Base-by-base conservation (phyloP, 2,888 invertebrate species). In the Eristalis pertinax region DNA sequence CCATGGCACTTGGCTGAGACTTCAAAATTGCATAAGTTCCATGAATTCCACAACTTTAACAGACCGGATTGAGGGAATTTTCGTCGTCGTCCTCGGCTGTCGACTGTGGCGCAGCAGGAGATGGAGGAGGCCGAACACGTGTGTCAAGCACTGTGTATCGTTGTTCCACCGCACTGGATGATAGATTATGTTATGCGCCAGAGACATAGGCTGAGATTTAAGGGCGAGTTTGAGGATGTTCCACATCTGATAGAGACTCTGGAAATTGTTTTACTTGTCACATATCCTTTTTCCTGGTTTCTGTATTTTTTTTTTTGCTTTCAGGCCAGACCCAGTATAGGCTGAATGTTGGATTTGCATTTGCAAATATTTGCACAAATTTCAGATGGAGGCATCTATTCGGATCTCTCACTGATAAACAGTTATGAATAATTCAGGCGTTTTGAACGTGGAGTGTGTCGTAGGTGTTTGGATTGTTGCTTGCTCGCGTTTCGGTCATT, bases 321-420 rank as follows among this genome's bases (percentile, higher is more conserved):
- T 8, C 19, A 8, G 4, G 50, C 50, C n/a, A 5, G 8, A 19
- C n/a, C 19, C 8, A 19, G 26, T 26, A 4, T 72, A 22, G 26
- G 11, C 60, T 2, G 26, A 24, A 69, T 56, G 58, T 72, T n/a
- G 41, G 65, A 15, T 69, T 75, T 75, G 81, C 75, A 81, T 81
- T 70, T 81, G 75, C 69, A 81, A 81, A 81, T 81, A 81, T 81
- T 81, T 81, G 75, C 81, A 81, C 69, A 70, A 81, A 60, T 69
- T 81, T 81, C 64, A 65, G 74, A 64, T 64, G 74, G 67, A 74
- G 69, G 68, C 63, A 64, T 68, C 68, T 50, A 50, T 60, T 60
- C 24, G 26, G 13, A 15, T 60, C 26, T 60, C 60, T 26, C 26
- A 2, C 26, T 13, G 60, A 63, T 64, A 70, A 10, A 19, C 24